phyloP scores from a whole-genome alignment of 2,113 vertebrate species.

The Nothocercus julius region DNA sequence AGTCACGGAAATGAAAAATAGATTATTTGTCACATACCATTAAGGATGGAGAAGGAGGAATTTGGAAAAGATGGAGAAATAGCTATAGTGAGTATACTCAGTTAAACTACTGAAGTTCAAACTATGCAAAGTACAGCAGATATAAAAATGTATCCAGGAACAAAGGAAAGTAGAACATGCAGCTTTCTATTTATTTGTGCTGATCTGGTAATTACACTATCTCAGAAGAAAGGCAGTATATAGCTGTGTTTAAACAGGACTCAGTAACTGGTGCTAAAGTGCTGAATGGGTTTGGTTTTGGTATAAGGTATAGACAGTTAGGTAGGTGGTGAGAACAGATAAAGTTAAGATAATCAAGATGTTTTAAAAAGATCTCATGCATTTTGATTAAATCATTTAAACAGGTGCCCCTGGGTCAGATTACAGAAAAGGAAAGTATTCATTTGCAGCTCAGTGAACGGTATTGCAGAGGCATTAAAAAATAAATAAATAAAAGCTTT shows the following conservation, averaged over 20 bases:
- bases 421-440: background rate
- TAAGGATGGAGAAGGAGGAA: background rate
- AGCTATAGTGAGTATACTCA: background rate
- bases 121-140: fast-evolving
- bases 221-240: background rate
- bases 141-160: background rate
- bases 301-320: background rate
- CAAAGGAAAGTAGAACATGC: background rate
- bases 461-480: background rate
- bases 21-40: background rate
- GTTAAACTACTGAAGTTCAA: background rate
- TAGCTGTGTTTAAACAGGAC: background rate
- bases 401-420: background rate
- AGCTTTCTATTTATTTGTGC: background rate
- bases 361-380: background rate
- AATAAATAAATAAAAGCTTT: background rate
- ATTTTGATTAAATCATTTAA: background rate
- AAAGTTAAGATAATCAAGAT: background rate
- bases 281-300: background rate
- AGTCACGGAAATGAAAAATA: background rate
- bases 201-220: background rate
- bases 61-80: background rate
- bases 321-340: background rate
- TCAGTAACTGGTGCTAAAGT: background rate
- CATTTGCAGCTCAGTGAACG: background rate